Base-by-base conservation (phyloP, 2,888 invertebrate genomes). In the Tinea pellionella region DNA sequence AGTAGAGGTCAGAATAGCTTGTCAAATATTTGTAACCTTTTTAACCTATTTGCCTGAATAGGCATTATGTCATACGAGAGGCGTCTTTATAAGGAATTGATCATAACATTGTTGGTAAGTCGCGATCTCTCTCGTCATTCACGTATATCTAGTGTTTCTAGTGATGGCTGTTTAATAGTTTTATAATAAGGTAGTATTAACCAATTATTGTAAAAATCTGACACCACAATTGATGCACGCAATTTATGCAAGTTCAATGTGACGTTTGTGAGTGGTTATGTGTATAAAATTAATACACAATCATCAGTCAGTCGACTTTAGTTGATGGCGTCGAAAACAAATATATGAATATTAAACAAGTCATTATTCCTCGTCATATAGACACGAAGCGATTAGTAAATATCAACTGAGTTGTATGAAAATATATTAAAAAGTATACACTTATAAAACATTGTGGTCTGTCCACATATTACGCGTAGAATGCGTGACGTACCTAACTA, bases 301-400 rank as follows among this genome's bases (percentile, higher is more conserved):
- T 69, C 74, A 82, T 81, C 78, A 65, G 73, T 81, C 69, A 80
- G 77, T 72, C 77, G 80, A 75, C 78, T 71, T 74, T 65, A 68
- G 65, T 70, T 71, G 73, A 69, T 69, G 68, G 67, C 72, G 71
- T 76, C 71, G 70, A 78, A 80, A 80, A 81, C 80, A 81, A 82
- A 81, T 80, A 81, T 74, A 80, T 81, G 81, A 82, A 83, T 83
- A 81, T 78, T 77, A 69, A 80, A 77, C 71, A 71, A 69, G 69
- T 67, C 69, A 72, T 75, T 74, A 74, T 69, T 74, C 67, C 71
- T 67, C 69, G 69, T 68, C 71, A 66, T 64, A 68, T 65, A 68
- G 67, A 70, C 70, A 67, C 65, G 67, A 24, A 59, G 29, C 16
- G 32, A 57, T 57, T 57, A 57, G 57, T 57, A 57, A 57, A 57